Evolutionary conservation across 2,113 vertebrate genomes (phyloP).

Genomic region (Proterorhinus semilunaris): DNA sequence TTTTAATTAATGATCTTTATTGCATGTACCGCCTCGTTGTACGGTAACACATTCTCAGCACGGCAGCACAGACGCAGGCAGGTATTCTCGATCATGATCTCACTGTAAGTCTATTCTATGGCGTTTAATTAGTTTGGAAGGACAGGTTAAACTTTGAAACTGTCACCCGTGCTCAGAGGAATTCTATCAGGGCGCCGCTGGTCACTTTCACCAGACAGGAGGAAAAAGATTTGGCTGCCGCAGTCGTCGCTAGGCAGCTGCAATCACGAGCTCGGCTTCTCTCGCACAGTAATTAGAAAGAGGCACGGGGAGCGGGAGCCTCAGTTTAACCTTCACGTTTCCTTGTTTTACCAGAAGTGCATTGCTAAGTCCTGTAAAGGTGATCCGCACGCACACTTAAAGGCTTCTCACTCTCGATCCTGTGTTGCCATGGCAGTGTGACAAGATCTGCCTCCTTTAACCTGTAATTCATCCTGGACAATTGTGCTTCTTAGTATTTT

Average conservation of each 20-base stretch:
- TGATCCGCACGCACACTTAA: constrained; percentile 15
- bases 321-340: constrained; percentile 59
- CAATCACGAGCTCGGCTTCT: constrained; percentile 55
- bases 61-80: constrained; percentile 17
- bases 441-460: not conserved
- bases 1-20: constrained; percentile 52
- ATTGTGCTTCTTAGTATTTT: not conserved
- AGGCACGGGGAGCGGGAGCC: constrained; percentile 32
- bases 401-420: constrained; percentile 13
- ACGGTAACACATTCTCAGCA: constrained; percentile 28
- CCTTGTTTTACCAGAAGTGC: constrained; percentile 50
- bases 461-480: no score
- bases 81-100: constrained; percentile 28
- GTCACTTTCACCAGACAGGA: constrained; percentile 55
- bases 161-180: constrained; percentile 22
- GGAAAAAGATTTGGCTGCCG: constrained; percentile 57
- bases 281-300: constrained; percentile 65
- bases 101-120: not conserved
- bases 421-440: constrained; percentile 4
- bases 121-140: constrained; percentile 26
- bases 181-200: constrained; percentile 35
- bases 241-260: constrained; percentile 57
- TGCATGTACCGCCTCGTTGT: constrained; percentile 37
- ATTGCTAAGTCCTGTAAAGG: constrained; percentile 26
- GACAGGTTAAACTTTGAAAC: constrained; percentile 36